phyloP scores from a whole-genome alignment of 2,113 vertebrate species.

The Anseranas semipalmata region DNA sequence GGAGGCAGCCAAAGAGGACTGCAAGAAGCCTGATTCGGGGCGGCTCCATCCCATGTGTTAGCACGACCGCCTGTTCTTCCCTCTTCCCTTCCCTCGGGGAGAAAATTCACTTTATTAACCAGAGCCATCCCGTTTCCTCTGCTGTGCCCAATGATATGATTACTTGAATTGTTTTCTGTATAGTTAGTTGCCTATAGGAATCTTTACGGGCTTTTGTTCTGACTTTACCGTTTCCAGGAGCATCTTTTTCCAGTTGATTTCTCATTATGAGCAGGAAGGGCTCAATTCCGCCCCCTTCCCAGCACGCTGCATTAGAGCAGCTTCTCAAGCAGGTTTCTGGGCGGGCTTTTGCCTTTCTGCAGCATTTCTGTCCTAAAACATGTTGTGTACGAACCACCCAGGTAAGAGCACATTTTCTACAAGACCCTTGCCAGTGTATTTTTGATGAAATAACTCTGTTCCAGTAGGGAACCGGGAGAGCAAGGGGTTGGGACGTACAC shows the following conservation, averaged over 20 bases:
- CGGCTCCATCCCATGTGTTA: not conserved
- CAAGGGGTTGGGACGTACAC: not conserved
- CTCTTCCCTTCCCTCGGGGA: accelerated
- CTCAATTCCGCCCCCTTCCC: not conserved
- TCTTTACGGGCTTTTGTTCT: not conserved
- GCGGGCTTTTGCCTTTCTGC: not conserved
- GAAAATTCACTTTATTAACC: not conserved
- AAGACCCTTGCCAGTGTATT: not conserved
- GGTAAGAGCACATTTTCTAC: not conserved
- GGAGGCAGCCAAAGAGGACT: not conserved
- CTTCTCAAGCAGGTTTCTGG: not conserved
- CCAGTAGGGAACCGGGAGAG: too few species aligned
- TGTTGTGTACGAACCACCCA: not conserved
- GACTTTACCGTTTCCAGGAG: not conserved
- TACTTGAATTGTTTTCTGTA: not conserved
- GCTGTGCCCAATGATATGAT: too few species aligned
- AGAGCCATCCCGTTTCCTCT: not conserved
- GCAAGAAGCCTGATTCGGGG: accelerated
- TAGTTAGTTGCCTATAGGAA: not conserved
- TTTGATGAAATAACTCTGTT: not conserved
- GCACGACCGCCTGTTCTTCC: not conserved
- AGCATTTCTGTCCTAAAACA: not conserved
- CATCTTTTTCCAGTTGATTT: not conserved
- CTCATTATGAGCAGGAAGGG: not conserved
- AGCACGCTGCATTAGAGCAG: not conserved